A percentile compares a stretch with the other conserved stretches of the same genome.
phyloP scores from a whole-genome alignment of 2,797 vertebrate species.

The Ctenopoma kingsleyae region DNA sequence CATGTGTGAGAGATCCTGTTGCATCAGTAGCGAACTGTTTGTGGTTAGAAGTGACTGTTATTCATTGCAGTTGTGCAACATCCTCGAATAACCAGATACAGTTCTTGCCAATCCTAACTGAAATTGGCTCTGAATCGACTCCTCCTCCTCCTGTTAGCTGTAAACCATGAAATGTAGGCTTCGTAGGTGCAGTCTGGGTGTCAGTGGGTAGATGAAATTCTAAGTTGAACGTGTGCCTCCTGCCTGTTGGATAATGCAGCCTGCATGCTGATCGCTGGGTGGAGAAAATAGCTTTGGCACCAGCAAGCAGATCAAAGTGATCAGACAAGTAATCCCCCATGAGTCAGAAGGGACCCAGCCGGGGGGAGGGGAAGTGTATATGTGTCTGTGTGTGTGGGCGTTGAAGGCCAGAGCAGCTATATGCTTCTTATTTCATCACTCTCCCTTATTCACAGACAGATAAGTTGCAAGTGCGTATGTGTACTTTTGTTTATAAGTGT shows the following conservation, averaged over 20 bases:
- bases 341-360: constrained; percentile 78
- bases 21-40: constrained; percentile 78
- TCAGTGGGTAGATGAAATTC: constrained; percentile 60
- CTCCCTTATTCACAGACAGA: constrained; percentile 52
- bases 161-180: constrained; percentile 48
- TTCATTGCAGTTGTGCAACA: constrained; percentile 80
- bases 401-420: constrained; percentile 40
- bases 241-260: constrained; percentile 60
- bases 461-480: constrained; percentile 16
- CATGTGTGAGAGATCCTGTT: constrained; percentile 69
- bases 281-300: constrained; percentile 78
- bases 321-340: constrained; percentile 83
- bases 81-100: constrained; percentile 73
- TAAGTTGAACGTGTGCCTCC: constrained; percentile 55
- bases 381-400: constrained; percentile 1
- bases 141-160: constrained; percentile 52
- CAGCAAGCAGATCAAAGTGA: constrained; percentile 79
- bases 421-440: constrained; percentile 69
- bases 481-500: constrained; percentile 40
- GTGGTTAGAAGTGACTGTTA: constrained; percentile 78
- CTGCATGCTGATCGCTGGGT: constrained; percentile 47
- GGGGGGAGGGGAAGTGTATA: constrained; percentile 31
- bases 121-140: constrained; percentile 55
- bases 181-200: constrained; percentile 49
- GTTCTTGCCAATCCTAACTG: constrained; percentile 69